Evolutionary conservation across 2,113 vertebrate species (phyloP).

Genomic region (Numida meleagris): DNA sequence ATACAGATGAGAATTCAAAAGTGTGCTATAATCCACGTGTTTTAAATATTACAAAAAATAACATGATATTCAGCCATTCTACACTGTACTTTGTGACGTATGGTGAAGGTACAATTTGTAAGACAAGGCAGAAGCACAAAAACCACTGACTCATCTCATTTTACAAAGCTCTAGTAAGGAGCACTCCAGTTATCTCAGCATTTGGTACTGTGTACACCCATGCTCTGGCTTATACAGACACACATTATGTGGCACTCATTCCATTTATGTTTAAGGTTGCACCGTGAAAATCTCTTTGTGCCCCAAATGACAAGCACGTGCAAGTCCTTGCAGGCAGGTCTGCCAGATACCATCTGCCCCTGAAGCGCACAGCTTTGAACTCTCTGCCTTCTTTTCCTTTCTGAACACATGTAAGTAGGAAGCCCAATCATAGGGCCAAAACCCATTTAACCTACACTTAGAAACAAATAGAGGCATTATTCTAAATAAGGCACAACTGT

Average conservation of each 20-base stretch:
- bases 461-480: not conserved
- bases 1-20: not conserved
- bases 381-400: not conserved
- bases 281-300: not conserved
- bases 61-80: not conserved
- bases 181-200: not conserved
- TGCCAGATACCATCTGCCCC: not conserved
- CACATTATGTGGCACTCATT: not conserved
- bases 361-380: not conserved
- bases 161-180: not conserved
- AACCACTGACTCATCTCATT: not conserved
- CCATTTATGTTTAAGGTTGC: not conserved
- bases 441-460: not conserved
- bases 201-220: not conserved
- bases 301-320: not conserved
- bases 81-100: not conserved
- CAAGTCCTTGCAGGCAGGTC: not conserved
- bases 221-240: not conserved
- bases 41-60: not conserved
- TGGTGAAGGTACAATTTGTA: not conserved
- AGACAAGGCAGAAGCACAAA: not conserved
- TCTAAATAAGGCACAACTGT: not conserved
- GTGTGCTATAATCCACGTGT: not conserved
- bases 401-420: not conserved
- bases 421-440: not conserved